phyloP scores from a whole-genome alignment of 2,113 vertebrate species.

The Chunga burmeisteri region DNA sequence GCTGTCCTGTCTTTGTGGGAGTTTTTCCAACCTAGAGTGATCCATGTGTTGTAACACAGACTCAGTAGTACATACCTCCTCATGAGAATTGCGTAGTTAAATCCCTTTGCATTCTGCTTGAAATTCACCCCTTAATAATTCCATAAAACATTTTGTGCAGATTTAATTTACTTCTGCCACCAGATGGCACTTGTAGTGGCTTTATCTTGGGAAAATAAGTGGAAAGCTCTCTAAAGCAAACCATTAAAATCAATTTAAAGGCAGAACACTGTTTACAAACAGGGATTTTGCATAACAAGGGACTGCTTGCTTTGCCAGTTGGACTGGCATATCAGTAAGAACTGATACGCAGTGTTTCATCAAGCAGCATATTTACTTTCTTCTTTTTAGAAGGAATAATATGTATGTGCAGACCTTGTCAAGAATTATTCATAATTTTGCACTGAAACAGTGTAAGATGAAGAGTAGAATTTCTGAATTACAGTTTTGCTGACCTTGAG shows the following conservation, averaged over 20 bases:
- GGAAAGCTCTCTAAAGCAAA: neutral
- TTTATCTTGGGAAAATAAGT: neutral
- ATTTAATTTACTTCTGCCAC: slow-evolving; percentile 41
- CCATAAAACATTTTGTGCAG: neutral
- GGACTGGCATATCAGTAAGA: neutral
- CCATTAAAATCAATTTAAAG: neutral
- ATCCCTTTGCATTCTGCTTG: neutral
- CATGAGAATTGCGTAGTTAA: neutral
- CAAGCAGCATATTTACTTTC: neutral
- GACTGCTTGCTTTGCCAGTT: neutral
- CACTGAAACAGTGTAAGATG: neutral
- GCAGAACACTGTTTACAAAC: slow-evolving; percentile 27
- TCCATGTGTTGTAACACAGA: neutral
- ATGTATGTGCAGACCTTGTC: neutral
- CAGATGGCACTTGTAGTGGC: slow-evolving; percentile 51
- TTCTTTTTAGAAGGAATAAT: neutral
- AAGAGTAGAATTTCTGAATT: neutral
- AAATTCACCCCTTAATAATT: neutral
- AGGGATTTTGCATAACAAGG: slow-evolving; percentile 32
- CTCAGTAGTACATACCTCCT: neutral
- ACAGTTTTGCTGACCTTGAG: neutral
- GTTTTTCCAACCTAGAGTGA: neutral
- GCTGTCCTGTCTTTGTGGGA: neutral
- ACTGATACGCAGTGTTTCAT: neutral
- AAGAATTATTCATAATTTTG: neutral